Evolutionary conservation across 2,888 invertebrate genomes (phyloP).

Genomic region (Clivina fossor): DNA sequence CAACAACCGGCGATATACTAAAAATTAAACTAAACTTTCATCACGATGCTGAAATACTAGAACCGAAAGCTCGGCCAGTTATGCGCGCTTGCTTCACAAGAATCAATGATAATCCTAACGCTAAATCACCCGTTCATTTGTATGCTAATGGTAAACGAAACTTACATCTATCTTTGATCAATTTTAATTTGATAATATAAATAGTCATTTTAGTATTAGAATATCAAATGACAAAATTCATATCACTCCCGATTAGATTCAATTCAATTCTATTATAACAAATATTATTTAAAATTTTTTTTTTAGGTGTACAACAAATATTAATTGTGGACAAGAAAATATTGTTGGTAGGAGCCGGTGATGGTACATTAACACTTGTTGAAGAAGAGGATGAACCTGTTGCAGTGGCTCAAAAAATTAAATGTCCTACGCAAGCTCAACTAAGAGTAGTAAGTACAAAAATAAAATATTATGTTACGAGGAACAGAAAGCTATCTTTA

Average conservation of each 20-base stretch:
- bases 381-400: conserved; percentile 49
- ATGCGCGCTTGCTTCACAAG: conserved; percentile 68
- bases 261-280: no score
- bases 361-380: conserved; percentile 77
- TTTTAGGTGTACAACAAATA: conserved; percentile 68
- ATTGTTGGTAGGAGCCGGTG: conserved; percentile 80
- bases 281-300: no score
- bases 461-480: no score
- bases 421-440: conserved; percentile 53
- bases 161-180: no score
- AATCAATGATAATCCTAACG: conserved; percentile 58
- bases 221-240: no score
- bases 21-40: conserved; percentile 64
- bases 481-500: no score
- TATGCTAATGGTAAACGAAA: conserved; percentile 62
- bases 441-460: conserved; percentile 51
- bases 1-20: conserved; percentile 75
- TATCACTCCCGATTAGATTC: no score
- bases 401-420: conserved; percentile 44
- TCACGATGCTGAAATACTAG: conserved; percentile 57
- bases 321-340: conserved; percentile 62
- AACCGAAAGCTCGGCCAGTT: conserved; percentile 58
- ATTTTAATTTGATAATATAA: no score
- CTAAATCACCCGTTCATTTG: conserved; percentile 59
- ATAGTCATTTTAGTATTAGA: no score